Conservation (phyloP, 2,797 vertebrate species). For the Epinephelus awoara region DNA sequence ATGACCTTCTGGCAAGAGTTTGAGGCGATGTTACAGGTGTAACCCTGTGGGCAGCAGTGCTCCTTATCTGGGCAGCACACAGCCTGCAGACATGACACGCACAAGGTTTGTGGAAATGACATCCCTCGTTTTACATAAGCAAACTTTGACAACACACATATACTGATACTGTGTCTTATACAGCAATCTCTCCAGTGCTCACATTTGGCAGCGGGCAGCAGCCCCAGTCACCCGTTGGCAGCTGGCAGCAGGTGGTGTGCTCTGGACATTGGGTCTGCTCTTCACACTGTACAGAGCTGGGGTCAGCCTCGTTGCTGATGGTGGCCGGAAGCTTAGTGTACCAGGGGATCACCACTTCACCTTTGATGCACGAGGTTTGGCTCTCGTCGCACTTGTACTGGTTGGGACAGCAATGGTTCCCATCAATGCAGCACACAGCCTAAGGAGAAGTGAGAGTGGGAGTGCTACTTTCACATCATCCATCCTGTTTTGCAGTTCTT, state of each 20-base stretch:
- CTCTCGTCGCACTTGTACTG: slow-evolving; percentile 62
- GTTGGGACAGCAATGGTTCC: slow-evolving; percentile 78
- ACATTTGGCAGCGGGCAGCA: slow-evolving; percentile 83
- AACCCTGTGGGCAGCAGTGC: slow-evolving; percentile 91
- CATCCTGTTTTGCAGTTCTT: slow-evolving; percentile 32
- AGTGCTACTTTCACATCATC: slow-evolving; percentile 36
- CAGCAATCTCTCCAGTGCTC: slow-evolving; percentile 11
- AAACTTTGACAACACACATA: neutral
- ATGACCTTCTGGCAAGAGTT: slow-evolving; percentile 83
- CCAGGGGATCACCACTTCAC: slow-evolving; percentile 78
- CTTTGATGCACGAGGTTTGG: slow-evolving; percentile 59
- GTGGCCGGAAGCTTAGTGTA: slow-evolving; percentile 77
- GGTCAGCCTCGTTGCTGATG: neutral
- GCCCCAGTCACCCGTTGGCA: slow-evolving; percentile 72
- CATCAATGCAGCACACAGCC: slow-evolving; percentile 81
- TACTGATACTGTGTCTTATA: neutral
- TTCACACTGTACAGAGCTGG: slow-evolving; percentile 49
- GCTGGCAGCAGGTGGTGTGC: slow-evolving; percentile 74
- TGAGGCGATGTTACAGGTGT: slow-evolving; percentile 83
- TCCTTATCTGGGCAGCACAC: slow-evolving; percentile 88
- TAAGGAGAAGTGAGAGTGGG: slow-evolving; percentile 52
- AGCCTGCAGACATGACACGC: slow-evolving; percentile 78
- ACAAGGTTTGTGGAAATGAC: neutral
- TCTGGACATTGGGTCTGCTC: slow-evolving; percentile 52
- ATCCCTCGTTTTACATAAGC: slow-evolving; percentile 12